These are phyloP conservation scores for Euglossa dilemma DNA, from an alignment of 1,140 invertebrate genomes.

Conservation along the genomic window DNA sequence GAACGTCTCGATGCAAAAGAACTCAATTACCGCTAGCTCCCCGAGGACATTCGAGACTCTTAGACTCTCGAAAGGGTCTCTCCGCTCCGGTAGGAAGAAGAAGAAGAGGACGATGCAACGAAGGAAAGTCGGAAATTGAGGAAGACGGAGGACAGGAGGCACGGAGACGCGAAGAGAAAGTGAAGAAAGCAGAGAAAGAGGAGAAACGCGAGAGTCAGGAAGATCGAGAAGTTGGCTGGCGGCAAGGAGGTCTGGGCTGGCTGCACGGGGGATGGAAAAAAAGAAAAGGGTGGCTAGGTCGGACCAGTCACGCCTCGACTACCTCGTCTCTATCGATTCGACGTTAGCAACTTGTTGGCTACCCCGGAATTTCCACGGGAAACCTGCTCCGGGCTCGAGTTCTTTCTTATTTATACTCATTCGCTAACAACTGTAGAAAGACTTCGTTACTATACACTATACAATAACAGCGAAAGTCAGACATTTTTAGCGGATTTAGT, in stretches of 20 bases:
- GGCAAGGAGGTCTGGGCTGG: conserved; percentile 7
- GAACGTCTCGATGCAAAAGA: conserved; percentile 62
- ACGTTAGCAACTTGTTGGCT: conserved; percentile 81
- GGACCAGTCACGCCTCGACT: conserved; percentile 68
- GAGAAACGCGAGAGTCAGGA: conserved; percentile 12
- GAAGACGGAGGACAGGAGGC: conserved; percentile 12
- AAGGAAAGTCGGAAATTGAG: conserved; percentile 54
- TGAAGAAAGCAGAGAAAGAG: background rate
- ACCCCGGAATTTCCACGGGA: conserved; percentile 45
- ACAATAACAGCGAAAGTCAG: no score
- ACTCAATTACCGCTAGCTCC: conserved; percentile 66
- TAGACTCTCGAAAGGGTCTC: conserved; percentile 46
- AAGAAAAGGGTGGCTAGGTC: conserved; percentile 30
- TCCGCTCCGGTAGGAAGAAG: background rate
- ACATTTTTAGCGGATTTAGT: no score
- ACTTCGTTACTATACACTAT: no score
- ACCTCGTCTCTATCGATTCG: conserved; percentile 79
- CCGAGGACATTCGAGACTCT: conserved; percentile 46
- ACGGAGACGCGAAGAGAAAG: background rate
- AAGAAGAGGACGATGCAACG: conserved; percentile 28
- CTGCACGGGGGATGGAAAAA: conserved; percentile 10
- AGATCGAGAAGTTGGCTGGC: background rate
- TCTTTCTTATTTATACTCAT: no score
- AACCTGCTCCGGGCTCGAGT: background rate
- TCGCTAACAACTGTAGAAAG: no score